Base-by-base conservation (phyloP, 92 coral and sea anemone genomes). In the Actinernus sp. region DNA sequence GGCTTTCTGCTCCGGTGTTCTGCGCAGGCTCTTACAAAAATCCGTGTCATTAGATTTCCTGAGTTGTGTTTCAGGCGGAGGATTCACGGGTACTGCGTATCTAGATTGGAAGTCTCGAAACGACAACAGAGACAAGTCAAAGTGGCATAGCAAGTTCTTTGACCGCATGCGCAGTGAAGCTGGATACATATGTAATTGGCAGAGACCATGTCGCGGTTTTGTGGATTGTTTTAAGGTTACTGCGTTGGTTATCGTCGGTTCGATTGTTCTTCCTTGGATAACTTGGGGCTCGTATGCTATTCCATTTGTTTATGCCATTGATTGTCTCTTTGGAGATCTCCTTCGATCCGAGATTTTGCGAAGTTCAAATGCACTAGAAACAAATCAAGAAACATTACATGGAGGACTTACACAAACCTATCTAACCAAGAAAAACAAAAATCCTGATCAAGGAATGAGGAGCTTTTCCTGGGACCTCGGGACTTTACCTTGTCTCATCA, bases 41-140 rank as follows among this genome's bases (percentile, higher is more conserved):
- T 32, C 41, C 3, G 70, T 68, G 14, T 29, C 47, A 25, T 52
- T 90, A 59, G 98, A 93, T 51, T 93, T 26, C 61, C 74, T 93
- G 43, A 93, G 98, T 62, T 71, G 93, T 37, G 96, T 85, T 19
- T 85, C 96, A 3, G 98, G 98, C 43, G 98, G 98, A 17, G 98
- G 98, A 26, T 81, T 44, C 64, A 73, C 78, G 40, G 98, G 90
- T 50, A 59, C 92, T 1, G 79, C 96, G 3, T 93, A 93, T 32
- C 23, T 89, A 30, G 92, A 93, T 52, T 93, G 98, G 98, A 93
- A 93, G 56, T 89, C 46, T 51, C 96, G 80, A 48, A 75, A 93
- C 60, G 83, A 82, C 30, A 71, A 63, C 23, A 48, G 20, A 49
- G 98, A 93, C 56, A 68, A 85, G 48, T 88, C 93, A 5, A 49